phyloP scores from a whole-genome alignment of 2,888 invertebrate species.

The Zele albiditarsus region DNA sequence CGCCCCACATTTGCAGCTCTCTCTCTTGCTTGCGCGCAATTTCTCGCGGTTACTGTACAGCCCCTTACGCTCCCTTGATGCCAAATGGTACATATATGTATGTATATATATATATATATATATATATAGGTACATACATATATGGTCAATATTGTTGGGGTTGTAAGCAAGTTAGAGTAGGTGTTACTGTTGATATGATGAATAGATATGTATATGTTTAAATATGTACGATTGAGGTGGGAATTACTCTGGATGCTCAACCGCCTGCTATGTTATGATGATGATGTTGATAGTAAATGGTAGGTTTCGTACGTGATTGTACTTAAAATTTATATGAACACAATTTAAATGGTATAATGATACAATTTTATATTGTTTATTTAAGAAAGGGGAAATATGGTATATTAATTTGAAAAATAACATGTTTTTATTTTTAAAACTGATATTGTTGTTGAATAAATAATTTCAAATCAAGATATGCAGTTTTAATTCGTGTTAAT shows the following conservation, averaged over 20 bases:
- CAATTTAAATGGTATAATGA: neutral
- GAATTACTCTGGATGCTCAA: constrained; percentile 4
- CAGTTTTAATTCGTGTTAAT: too few relatives aligned
- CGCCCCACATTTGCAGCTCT: constrained; percentile 47
- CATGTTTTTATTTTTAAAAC: too few relatives aligned
- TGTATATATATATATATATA: neutral
- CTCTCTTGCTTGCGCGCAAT: constrained; percentile 59
- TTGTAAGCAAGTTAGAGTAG: neutral
- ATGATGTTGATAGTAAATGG: neutral
- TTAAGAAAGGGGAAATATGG: too few relatives aligned
- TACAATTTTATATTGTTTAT: neutral
- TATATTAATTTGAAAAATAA: too few relatives aligned
- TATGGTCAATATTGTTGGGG: constrained; percentile 4
- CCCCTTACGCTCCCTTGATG: neutral
- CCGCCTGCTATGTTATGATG: neutral
- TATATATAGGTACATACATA: neutral
- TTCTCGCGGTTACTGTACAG: constrained; percentile 54
- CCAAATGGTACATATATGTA: neutral
- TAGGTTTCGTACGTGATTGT: neutral
- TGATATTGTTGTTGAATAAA: too few relatives aligned
- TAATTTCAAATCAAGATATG: too few relatives aligned
- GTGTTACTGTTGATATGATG: neutral
- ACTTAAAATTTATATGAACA: neutral
- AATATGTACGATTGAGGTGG: constrained; percentile 9
- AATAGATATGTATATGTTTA: neutral